These are phyloP conservation scores for Mycalesis mineus DNA, from an alignment of 2,888 invertebrate genomes.

Conservation along the genomic window DNA sequence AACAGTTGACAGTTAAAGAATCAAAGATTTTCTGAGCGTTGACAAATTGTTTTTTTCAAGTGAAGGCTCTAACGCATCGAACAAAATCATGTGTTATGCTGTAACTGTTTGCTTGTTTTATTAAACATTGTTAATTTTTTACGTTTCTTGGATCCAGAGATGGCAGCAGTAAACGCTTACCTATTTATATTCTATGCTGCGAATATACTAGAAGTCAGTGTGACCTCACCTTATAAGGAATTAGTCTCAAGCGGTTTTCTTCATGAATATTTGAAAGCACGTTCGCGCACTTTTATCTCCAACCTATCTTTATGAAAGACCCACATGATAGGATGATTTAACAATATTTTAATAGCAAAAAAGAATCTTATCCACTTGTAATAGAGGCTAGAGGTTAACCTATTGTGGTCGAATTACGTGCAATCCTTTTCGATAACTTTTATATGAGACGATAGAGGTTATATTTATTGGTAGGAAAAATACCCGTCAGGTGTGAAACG, in stretches of 20 bases:
- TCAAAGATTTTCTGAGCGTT: no score
- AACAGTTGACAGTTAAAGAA: no score
- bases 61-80: no score
- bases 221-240: constrained; percentile 9
- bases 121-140: no score
- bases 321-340: neutral
- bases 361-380: neutral
- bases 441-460: constrained; percentile 1
- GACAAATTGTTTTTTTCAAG: no score
- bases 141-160: no score
- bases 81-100: no score
- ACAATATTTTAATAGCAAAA: neutral
- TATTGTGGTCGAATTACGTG: neutral
- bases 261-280: constrained; percentile 22
- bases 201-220: neutral
- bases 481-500: neutral
- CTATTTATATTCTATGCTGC: no score
- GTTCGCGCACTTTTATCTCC: constrained; percentile 13
- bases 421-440: constrained; percentile 2
- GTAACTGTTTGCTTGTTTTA: no score
- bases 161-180: no score
- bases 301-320: constrained; percentile 14
- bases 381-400: neutral
- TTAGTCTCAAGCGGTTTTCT: constrained; percentile 18
- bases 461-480: neutral